A percentile compares a stretch with the other conserved stretches of the same genome.
phyloP scores from a whole-genome alignment of 2,113 vertebrate genomes.

The Ibidorhyncha struthersii region DNA sequence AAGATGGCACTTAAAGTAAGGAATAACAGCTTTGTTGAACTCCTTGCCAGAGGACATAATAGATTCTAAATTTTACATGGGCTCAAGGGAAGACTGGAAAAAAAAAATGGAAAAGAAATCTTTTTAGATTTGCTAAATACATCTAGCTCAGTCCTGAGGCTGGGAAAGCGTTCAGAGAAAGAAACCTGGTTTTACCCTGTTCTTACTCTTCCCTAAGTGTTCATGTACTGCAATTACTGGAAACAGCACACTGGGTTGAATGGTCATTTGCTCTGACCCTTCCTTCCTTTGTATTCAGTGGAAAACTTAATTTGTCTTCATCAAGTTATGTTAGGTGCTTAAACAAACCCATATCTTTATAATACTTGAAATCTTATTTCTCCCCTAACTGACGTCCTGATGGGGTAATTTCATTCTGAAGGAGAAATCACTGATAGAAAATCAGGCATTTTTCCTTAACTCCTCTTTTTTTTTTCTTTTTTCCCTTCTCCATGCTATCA shows the following conservation, averaged over 20 bases:
- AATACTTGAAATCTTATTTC: background rate
- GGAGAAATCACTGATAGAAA: background rate
- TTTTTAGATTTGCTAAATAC: constrained; percentile 43
- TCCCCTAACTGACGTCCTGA: background rate
- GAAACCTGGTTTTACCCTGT: background rate
- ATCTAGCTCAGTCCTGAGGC: background rate
- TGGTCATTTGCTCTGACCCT: background rate
- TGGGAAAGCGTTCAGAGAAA: background rate
- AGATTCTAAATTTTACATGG: constrained; percentile 38
- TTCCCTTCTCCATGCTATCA: background rate
- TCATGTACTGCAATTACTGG: background rate
- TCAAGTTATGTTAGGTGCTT: background rate
- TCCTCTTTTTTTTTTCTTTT: background rate
- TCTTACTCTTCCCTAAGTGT: background rate
- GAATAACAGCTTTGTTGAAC: background rate
- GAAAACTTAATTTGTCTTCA: background rate
- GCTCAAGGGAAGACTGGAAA: background rate
- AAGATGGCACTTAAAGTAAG: constrained; percentile 1
- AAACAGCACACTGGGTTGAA: background rate
- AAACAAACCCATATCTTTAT: background rate
- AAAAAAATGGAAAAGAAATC: constrained; percentile 31
- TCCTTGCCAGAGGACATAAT: constrained; percentile 13
- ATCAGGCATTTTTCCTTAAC: background rate
- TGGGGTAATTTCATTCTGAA: background rate
- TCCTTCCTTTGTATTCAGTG: background rate